Evolutionary conservation across 2,113 vertebrate genomes (phyloP), one percentile per base, ranked within the genome.

Genomic region (Channa argus): DNA sequence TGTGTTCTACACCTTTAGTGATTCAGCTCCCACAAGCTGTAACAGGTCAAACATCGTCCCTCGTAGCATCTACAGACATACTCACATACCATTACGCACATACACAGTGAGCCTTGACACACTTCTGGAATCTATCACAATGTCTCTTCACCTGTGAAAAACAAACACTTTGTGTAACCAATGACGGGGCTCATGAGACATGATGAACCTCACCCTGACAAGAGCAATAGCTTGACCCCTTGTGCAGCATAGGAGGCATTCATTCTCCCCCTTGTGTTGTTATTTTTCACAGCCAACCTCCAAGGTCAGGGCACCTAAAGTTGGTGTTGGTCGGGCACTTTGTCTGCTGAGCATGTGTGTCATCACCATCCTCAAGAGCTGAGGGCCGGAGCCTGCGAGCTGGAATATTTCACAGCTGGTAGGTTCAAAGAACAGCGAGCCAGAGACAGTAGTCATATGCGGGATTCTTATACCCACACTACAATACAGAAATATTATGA

Each of bases 261-360:
- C 88, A 84, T 89, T 85, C 69, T 82, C 79, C 63, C 24, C 69
- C 74, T 78, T 85, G 79, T 85, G 88, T 85, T 90, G 88, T 91
- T 90, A 85, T 91, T 87, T 90, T 86, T 89, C 83, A 91, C 77
- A 87, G 88, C 79, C 71, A 88, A 60, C 74, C 81, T 73, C 79
- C 88, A 94, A 95, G 93, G 94, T 94, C 90, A 92, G 86, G 88
- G 87, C 90, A 89, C 86, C 81, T 80, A 87, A 89, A 87, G 68
- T 86, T 80, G 39, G 76, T 91, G 90, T 90, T 87, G 90, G 91
- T 86, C 63, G 8, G 70, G 83, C 79, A 87, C 86, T 89, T 89
- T 91, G 91, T 92, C 90, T 92, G 86, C 84, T 87, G 82, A 84
- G 85, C 86, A 90, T 85, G 80, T 86, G 88, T 93, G 92, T 94